Evolutionary conservation across 2,113 vertebrate genomes (phyloP).

Genomic region (Cephalopholis sonnerati): DNA sequence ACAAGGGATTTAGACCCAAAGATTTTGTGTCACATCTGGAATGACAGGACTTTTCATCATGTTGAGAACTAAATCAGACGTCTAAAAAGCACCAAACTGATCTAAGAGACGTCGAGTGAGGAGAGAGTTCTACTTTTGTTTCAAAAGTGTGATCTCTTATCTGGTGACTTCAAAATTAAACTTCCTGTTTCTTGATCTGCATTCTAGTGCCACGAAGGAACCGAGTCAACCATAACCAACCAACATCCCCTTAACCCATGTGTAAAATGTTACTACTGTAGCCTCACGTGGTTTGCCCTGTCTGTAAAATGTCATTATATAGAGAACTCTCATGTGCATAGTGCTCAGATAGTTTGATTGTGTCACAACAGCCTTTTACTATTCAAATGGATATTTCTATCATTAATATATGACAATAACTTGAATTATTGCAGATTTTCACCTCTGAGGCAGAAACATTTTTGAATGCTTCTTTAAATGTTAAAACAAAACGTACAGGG

Average conservation of each 20-base stretch:
- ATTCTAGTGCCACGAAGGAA: not conserved
- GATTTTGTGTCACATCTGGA: not conserved
- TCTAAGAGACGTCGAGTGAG: not conserved
- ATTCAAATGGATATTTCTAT: not conserved
- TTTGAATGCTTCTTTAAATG: not conserved
- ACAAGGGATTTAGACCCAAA: not conserved
- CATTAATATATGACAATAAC: not conserved
- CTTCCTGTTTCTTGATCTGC: conserved; percentile 35
- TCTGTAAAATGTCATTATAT: not conserved
- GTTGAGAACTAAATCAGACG: not conserved
- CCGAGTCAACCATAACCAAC: not conserved
- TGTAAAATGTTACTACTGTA: not conserved
- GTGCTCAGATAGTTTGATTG: not conserved
- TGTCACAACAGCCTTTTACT: not conserved
- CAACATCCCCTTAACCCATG: not conserved
- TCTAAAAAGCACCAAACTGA: conserved; percentile 9
- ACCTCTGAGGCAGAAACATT: not conserved
- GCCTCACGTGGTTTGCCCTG: no score
- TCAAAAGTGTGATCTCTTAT: not conserved
- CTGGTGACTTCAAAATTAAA: not conserved
- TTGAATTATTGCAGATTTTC: not conserved
- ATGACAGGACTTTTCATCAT: not conserved
- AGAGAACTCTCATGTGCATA: no score
- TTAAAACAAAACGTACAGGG: not conserved
- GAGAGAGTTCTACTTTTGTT: conserved; percentile 31